A percentile compares a stretch with the other conserved stretches of the same genome.
Conservation (phyloP, 2,797 vertebrate species). For the Euthynnus affinis region DNA sequence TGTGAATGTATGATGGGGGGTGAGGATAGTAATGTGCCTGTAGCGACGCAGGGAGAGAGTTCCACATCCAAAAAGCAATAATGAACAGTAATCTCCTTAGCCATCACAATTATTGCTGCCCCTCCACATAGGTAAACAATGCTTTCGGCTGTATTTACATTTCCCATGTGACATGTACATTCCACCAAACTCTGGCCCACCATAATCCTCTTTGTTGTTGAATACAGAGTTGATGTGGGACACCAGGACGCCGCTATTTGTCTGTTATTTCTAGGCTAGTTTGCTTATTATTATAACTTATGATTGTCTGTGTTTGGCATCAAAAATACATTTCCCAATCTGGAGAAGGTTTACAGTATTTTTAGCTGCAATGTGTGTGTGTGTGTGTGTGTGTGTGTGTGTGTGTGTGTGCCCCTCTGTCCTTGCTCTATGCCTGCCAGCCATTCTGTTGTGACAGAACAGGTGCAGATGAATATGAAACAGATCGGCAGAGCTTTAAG, state of each 20-base stretch:
- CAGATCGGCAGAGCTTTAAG: constrained; percentile 62
- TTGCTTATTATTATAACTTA: constrained; percentile 14
- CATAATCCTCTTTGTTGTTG: constrained; percentile 57
- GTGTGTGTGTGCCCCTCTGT: constrained; percentile 37
- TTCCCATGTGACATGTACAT: constrained; percentile 49
- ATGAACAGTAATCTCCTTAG: constrained; percentile 69
- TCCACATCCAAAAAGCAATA: constrained; percentile 58
- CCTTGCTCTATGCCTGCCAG: constrained; percentile 63
- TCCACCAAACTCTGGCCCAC: constrained; percentile 27
- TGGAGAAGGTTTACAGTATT: constrained; percentile 25
- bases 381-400: constrained; percentile 38
- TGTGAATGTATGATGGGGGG: constrained; percentile 6
- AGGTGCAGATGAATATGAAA: constrained; percentile 82
- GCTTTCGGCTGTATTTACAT: constrained; percentile 66
- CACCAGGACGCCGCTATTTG: constrained; percentile 21
- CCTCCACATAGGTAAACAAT: constrained; percentile 59
- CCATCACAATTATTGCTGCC: constrained; percentile 57
- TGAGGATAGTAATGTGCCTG: constrained; percentile 34
- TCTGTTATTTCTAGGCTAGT: constrained; percentile 28
- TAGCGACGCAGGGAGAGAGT: constrained; percentile 21
- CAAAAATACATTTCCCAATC: constrained; percentile 22
- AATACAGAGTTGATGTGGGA: constrained; percentile 34
- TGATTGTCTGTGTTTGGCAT: constrained; percentile 18
- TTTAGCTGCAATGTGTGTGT: constrained; percentile 19
- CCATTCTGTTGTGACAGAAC: constrained; percentile 65